Conservation (phyloP, 2,113 vertebrate genomes). For the Cololabis saira region DNA sequence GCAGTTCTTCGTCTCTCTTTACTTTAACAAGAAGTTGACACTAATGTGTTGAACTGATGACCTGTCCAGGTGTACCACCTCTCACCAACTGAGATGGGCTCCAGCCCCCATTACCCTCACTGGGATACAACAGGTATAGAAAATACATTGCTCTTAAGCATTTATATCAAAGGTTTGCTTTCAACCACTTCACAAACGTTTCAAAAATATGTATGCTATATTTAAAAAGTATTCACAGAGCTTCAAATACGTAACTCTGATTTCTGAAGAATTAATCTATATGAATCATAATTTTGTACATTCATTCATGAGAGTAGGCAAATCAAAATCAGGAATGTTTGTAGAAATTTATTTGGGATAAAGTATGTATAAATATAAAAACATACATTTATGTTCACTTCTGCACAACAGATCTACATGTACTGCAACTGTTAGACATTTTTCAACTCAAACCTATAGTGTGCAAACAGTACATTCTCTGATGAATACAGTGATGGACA, state of each 20-base stretch:
- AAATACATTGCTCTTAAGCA: too few species aligned
- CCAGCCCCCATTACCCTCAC: too few species aligned
- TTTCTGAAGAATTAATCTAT: conserved; percentile 53
- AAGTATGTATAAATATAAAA: conserved; percentile 85
- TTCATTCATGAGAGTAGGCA: conserved; percentile 19
- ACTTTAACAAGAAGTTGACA: too few species aligned
- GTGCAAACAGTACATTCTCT: conserved; percentile 69
- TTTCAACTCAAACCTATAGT: conserved; percentile 56
- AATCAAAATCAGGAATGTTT: conserved; percentile 46
- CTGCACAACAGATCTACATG: conserved; percentile 74
- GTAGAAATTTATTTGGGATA: conserved; percentile 83
- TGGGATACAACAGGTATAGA: too few species aligned
- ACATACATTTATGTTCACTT: conserved; percentile 74
- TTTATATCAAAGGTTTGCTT: too few species aligned
- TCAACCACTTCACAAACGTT: too few species aligned
- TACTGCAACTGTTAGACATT: conserved; percentile 68
- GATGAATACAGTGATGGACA: conserved; percentile 61
- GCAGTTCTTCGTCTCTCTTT: too few species aligned
- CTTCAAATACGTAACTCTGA: conserved; percentile 12
- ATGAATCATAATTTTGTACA: conserved; percentile 72
- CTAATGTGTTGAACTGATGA: too few species aligned
- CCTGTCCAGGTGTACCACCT: too few species aligned
- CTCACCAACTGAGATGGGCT: too few species aligned
- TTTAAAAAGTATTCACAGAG: background rate
- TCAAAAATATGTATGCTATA: too few species aligned